A percentile compares a stretch with the other conserved stretches of the same genome.
These are phyloP conservation scores for Eupithecia inturbata DNA, from an alignment of 2,888 invertebrate genomes.

Conservation along the genomic window DNA sequence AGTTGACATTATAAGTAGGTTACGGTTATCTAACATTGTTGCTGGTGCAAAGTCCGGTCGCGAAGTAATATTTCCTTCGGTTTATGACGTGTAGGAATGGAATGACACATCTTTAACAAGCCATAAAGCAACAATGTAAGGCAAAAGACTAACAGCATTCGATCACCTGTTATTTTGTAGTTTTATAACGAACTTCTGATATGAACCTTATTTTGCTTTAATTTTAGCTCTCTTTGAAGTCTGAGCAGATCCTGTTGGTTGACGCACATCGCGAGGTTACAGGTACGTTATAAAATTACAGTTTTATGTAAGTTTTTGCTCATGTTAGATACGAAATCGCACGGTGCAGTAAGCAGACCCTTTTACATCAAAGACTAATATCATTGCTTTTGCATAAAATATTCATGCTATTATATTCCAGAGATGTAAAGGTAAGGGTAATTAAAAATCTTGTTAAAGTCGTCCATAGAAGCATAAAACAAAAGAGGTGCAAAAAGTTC, in stretches of 20 bases:
- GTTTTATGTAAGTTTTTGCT: not conserved
- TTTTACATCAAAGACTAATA: not conserved
- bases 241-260: not conserved
- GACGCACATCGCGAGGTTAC: not conserved
- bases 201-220: not conserved
- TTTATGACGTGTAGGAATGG: slow-evolving; percentile 6
- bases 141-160: not conserved
- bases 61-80: not conserved
- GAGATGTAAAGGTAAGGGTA: not conserved
- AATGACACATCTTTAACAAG: slow-evolving; percentile 14
- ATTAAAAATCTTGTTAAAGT: slow-evolving; percentile 6
- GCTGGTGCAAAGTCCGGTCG: slow-evolving; percentile 1
- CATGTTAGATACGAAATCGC: not conserved
- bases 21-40: not conserved
- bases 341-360: not conserved
- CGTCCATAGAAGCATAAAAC: not conserved
- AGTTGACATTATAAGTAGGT: not conserved
- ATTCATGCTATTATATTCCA: not conserved
- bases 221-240: not conserved
- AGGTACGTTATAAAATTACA: not conserved
- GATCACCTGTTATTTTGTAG: not conserved
- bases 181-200: not conserved
- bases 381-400: not conserved
- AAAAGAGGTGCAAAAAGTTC: not conserved
- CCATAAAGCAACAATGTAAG: not conserved